Base-by-base conservation (phyloP, 2,797 vertebrate genomes). In the Pachyuromys duprasi region DNA sequence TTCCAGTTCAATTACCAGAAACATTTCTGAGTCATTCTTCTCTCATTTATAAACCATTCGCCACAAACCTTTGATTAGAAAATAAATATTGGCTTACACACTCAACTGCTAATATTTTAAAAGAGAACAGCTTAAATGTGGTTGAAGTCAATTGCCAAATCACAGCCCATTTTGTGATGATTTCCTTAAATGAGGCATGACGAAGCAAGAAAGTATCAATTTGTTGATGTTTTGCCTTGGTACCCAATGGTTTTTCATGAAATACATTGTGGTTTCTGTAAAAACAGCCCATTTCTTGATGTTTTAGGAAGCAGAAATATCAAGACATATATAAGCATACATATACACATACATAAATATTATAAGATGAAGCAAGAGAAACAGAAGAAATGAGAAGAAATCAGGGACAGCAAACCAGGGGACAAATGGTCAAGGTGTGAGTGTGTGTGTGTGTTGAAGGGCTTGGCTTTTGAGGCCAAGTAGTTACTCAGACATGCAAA, bases 121-220 rank as follows among this genome's bases (percentile, higher is more conserved):
- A 91, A 90, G 74, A 93, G 90, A 93, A 87, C 75, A 55, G 90
- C 90, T 96, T 96, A 89, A 96, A 96, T 91, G 95, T 74, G 93
- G 89, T 89, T 45, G 62, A 95, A 98, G 98, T 95, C 96, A 94
- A 95, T 95, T 96, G 97, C 96, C 95, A 96, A 98, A 98, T 97
- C 97, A 96, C 97, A 97, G 95, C 97, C 96, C 96, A 95, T 96
- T 97, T 97, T 69, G 96, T 93, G 97, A 98, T 97, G 96, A 94
- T 97, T 98, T 97, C 93, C 95, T 67, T 2, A 98, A 98, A 98
- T 91, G 94, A 97, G 92, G 97, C 57, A 2, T 96, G 97, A 93
- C 70, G n/a, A 87, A 89, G 92, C 84, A 89, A 97, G 95, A 97
- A 96, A 94, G 88, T 91, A 92, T 90, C 95, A 94, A 94, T 96